These are phyloP conservation scores for Blennius ocellaris DNA, from an alignment of 2,113 vertebrate species.

Conservation along the genomic window DNA sequence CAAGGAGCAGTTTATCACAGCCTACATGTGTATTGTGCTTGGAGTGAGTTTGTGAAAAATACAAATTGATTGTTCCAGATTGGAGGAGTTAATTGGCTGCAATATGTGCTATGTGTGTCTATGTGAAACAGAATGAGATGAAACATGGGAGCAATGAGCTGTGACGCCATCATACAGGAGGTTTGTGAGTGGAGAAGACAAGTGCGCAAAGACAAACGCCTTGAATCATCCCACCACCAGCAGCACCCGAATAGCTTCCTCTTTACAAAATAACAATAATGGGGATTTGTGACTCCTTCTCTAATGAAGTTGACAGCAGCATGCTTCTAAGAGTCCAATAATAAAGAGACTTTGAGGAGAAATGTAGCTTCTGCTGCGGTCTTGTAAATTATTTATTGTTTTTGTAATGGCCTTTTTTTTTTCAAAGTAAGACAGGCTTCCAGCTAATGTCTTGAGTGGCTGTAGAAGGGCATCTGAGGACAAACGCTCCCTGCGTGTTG, in stretches of 20 bases:
- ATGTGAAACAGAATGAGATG: slow-evolving; percentile 5
- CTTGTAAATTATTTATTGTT: slow-evolving; percentile 35
- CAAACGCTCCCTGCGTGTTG: not conserved
- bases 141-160: slow-evolving; percentile 49
- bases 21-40: slow-evolving; percentile 24
- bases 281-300: slow-evolving; percentile 7
- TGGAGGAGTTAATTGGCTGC: slow-evolving; percentile 27
- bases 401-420: not conserved
- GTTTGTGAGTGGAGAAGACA: slow-evolving; percentile 47
- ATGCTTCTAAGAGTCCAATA: slow-evolving; percentile 2
- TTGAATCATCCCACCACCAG: slow-evolving; percentile 47
- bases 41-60: slow-evolving; percentile 45
- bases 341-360: slow-evolving; percentile 2
- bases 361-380: slow-evolving; percentile 21
- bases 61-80: slow-evolving; percentile 63
- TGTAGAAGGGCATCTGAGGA: slow-evolving; percentile 20
- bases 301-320: slow-evolving; percentile 32
- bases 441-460: slow-evolving; percentile 9
- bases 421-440: slow-evolving; percentile 2
- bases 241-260: slow-evolving; percentile 45
- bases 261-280: slow-evolving; percentile 20
- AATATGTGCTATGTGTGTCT: not conserved
- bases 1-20: slow-evolving; percentile 33
- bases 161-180: slow-evolving; percentile 48
- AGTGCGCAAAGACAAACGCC: slow-evolving; percentile 39